These are phyloP conservation scores for Megalops atlanticus DNA, from an alignment of 2,113 vertebrate genomes.

Conservation along the genomic window DNA sequence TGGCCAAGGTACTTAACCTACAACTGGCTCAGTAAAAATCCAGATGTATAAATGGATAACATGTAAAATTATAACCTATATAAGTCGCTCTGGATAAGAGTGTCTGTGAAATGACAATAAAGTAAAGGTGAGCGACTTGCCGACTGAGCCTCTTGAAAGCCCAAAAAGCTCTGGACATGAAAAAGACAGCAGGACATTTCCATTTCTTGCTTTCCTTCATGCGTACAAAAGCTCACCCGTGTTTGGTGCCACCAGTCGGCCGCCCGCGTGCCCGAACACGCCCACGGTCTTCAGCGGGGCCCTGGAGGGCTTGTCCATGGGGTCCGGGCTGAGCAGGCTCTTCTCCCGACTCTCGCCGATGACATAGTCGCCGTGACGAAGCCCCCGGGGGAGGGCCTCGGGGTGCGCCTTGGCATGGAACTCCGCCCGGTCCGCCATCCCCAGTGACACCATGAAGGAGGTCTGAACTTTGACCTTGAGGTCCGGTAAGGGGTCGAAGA, in stretches of 20 bases:
- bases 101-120: no score
- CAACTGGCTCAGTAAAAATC: no score
- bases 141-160: no score
- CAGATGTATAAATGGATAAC: no score
- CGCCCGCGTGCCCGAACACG: conserved; percentile 84
- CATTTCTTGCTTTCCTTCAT: no score
- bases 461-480: conserved; percentile 92
- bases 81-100: no score
- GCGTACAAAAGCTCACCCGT: conserved; percentile 75
- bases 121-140: no score
- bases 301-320: conserved; percentile 65
- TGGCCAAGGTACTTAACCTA: no score
- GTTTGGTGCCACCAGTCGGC: conserved; percentile 85
- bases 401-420: conserved; percentile 78
- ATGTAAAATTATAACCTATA: no score
- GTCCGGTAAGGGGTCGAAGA: conserved; percentile 88
- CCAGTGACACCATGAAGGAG: conserved; percentile 79
- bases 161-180: no score
- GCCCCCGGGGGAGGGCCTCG: conserved; percentile 84
- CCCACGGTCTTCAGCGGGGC: conserved; percentile 76
- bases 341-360: conserved; percentile 73
- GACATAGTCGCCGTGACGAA: conserved; percentile 66
- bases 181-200: no score
- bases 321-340: conserved; percentile 71
- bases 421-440: conserved; percentile 78